phyloP scores from a whole-genome alignment of 1,140 invertebrate genomes.

The Cylas formicarius region DNA sequence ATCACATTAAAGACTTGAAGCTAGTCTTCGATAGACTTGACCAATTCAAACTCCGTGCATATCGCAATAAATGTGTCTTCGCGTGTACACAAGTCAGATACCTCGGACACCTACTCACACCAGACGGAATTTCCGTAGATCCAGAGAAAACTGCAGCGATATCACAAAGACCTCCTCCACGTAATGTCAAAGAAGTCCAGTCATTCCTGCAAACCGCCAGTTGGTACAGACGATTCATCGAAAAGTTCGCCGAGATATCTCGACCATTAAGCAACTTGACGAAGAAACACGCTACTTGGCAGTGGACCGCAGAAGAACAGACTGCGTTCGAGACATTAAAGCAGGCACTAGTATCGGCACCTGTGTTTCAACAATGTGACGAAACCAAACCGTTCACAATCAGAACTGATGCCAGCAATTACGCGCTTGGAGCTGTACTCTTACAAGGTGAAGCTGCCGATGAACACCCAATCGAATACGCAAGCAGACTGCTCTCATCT shows the following conservation, averaged over 20 bases:
- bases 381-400: constrained; percentile 12
- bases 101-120: background rate
- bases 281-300: constrained; percentile 24
- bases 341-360: constrained; percentile 2
- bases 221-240: constrained; percentile 41
- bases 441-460: constrained; percentile 32
- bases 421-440: constrained; percentile 39
- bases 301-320: constrained; percentile 9
- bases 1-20: too few relatives aligned
- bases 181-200: constrained; percentile 30
- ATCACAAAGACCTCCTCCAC: constrained; percentile 19
- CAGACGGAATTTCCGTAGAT: constrained; percentile 1
- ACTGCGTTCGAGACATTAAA: constrained; percentile 29
- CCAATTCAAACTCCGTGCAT: too few relatives aligned
- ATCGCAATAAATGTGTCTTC: constrained; percentile 4
- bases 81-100: background rate
- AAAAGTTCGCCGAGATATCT: constrained; percentile 35
- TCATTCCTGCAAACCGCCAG: constrained; percentile 14
- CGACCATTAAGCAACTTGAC: constrained; percentile 20
- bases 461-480: constrained; percentile 39
- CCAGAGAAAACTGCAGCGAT: constrained; percentile 18
- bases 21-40: too few relatives aligned
- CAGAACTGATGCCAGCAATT: constrained; percentile 34
- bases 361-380: constrained; percentile 9
- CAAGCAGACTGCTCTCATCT: constrained; percentile 29